Evolutionary conservation across 2,113 vertebrate genomes (phyloP), one percentile per base, ranked within the genome.

Genomic region (Isichthys henryi): DNA sequence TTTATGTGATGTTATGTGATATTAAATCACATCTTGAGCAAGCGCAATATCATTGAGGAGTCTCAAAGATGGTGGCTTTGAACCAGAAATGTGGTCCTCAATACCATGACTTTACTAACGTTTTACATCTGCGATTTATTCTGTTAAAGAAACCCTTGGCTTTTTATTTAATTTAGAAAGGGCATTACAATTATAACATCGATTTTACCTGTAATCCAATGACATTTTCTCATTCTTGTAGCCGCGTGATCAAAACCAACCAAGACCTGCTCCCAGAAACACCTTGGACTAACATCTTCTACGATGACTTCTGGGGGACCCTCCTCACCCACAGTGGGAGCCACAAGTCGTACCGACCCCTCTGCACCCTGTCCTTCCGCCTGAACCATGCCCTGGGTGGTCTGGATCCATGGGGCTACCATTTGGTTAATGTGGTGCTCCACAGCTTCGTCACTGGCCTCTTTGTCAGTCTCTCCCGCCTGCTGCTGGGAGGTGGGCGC

Each of bases 241-340:
- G 98, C 94, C 98, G 98, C 94, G 98, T 98, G 90, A 99, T 99
- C 96, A 99, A 98, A 96, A 98, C 97, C 88, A 99, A 99, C 95
- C 98, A 98, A 91, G 98, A 99, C 93, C 97, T 99, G 49, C 96
- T 98, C 56, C 97, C 97, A 0, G 97, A 98, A 95, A 99, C 97
- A 0, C 97, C 98, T 0, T 99, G 98, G 98, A 97, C 92, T 7
- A 98, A 98, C 89, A 96, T 99, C 93, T 96, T 99, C 94, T 98
- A 97, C 70, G 97, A 99, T 58, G 98, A 99, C 93, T 99, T 99
- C 89, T 99, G 98, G 98, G 98, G 98, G n/a, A 99, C 98, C 0
- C 95, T 98, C 87, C 97, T 99, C 66, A 98, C 98, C 0, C 98
- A 99, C 96, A 99, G 98, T 13, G 98, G 98, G 91, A 99, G 98